Evolutionary conservation across 2,113 vertebrate genomes (phyloP), one percentile per base, ranked within the genome.

Genomic region (Callaeas wilsoni): DNA sequence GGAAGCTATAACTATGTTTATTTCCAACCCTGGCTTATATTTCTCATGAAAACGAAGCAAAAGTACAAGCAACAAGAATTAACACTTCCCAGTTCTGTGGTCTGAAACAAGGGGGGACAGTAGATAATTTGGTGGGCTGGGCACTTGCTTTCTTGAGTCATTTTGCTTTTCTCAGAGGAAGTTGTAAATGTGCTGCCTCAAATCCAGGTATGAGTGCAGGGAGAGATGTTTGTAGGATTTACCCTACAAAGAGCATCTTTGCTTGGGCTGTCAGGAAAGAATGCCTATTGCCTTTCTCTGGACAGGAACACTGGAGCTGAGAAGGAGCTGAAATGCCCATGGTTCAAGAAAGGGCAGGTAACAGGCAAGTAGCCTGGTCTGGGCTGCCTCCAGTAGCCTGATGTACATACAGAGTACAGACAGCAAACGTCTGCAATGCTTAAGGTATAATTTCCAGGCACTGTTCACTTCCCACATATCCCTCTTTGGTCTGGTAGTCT

Each of bases 401-500:
- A 59, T 41, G 15, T 10, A 33, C 4, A 5, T 6, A 7, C 1
- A 49, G 26, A 64, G 12, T 50, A 39, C 26, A 55, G n/a, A 39
- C 5, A 83, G 59, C 9, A 91, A 44, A 42, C 0, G 0, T 26
- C 42, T 60, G 39, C 29, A 50, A 4, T 44, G 62, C 21, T 41
- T 53, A 53, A 65, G 11, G 13, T 30, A 16, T 41, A 13, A 67
- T 44, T 80, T 73, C 15, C 73, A 84, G 73, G 49, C 32, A 27
- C 35, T 50, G 19, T 11, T 76, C 29, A 21, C 22, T 55, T 76
- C 23, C 16, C 41, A 50, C 15, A 13, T 16, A 39, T 37, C 11
- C 26, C 10, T 18, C 23, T 59, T 63, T 64, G 15, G 46, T 25
- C 53, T 46, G 32, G 16, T 30, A 23, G 10, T 59, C n/a, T 47